A percentile compares a stretch with the other conserved stretches of the same genome.
These are phyloP conservation scores for Pomatorhinus ruficollis DNA, from an alignment of 2,113 vertebrate genomes.

Conservation along the genomic window DNA sequence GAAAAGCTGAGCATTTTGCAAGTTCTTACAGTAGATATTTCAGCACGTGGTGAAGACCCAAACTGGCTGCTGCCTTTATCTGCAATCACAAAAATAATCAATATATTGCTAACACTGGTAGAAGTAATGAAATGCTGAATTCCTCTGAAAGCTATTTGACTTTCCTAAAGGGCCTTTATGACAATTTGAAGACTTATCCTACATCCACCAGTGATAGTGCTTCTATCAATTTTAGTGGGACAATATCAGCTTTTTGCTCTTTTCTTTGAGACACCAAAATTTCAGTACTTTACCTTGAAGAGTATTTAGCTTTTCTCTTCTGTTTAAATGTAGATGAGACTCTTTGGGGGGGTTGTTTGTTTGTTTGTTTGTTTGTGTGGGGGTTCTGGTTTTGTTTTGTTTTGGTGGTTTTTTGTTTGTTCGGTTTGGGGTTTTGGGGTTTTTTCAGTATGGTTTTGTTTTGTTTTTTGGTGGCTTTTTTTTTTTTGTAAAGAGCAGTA, in stretches of 20 bases:
- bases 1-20: not conserved
- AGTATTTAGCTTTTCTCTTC: not conserved
- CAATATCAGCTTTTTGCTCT: not conserved
- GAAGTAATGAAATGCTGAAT: not conserved
- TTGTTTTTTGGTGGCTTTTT: not conserved
- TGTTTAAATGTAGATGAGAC: not conserved
- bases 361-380: not conserved
- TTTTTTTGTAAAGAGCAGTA: not conserved
- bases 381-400: not conserved
- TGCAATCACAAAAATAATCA: not conserved
- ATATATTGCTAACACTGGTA: not conserved
- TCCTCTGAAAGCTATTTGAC: not conserved
- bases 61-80: not conserved
- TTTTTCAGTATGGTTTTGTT: not conserved
- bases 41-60: not conserved
- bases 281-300: not conserved
- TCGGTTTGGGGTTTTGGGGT: not conserved
- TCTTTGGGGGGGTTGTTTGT: not conserved
- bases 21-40: not conserved
- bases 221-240: not conserved
- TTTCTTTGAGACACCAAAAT: not conserved
- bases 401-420: not conserved
- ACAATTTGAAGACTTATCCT: not conserved
- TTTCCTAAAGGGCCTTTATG: not conserved
- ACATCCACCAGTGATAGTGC: not conserved